Conservation (phyloP, 2,797 vertebrate species). For the Pyrocephalus nanus region DNA sequence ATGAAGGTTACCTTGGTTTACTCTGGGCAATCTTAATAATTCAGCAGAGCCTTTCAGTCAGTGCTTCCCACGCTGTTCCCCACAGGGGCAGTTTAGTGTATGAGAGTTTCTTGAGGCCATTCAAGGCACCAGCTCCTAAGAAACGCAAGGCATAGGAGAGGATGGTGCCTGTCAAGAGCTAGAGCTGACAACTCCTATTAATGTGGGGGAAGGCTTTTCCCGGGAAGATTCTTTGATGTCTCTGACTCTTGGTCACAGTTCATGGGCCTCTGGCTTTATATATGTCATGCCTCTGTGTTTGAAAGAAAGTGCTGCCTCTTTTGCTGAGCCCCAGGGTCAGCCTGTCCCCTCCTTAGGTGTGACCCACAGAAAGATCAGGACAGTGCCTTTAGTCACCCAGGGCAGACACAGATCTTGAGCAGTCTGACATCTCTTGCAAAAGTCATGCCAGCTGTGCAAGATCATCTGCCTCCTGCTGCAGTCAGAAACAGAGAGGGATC, state of each 20-base stretch:
- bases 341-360: not conserved
- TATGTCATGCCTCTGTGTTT: not conserved
- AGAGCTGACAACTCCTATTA: not conserved
- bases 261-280: not conserved
- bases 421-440: not conserved
- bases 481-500: not conserved
- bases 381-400: not conserved
- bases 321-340: fast-evolving
- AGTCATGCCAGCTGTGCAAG: not conserved
- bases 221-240: not conserved
- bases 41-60: conserved; percentile 18
- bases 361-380: not conserved
- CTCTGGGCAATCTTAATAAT: conserved; percentile 20
- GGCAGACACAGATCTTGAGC: not conserved
- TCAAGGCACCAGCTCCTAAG: not conserved
- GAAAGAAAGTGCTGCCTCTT: not conserved
- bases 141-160: not conserved
- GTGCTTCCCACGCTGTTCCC: not conserved
- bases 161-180: not conserved
- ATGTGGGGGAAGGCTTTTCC: not conserved
- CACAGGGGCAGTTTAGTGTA: not conserved
- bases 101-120: not conserved
- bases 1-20: not conserved
- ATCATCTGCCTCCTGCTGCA: not conserved
- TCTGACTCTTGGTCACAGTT: not conserved